A percentile compares a stretch with the other conserved stretches of the same genome.
Conservation (phyloP, 2,888 invertebrate species). For the Stomorhina lunata region DNA sequence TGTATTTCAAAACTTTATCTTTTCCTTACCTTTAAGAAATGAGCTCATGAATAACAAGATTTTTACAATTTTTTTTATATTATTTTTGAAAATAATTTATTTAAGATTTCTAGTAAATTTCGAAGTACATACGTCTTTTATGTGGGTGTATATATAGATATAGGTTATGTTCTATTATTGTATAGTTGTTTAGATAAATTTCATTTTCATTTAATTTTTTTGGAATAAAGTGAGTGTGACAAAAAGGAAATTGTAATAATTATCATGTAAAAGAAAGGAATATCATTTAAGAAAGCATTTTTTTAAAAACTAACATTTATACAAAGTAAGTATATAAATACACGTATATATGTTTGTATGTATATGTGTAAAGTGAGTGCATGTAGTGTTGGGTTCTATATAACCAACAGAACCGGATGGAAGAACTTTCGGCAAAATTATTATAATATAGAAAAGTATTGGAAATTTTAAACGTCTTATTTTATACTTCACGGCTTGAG, state of each 20-base stretch:
- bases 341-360: neutral
- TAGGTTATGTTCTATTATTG: constrained; percentile 23
- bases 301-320: constrained; percentile 33
- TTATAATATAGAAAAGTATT: no score
- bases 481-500: no score
- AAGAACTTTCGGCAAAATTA: no score
- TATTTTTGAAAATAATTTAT: constrained; percentile 57
- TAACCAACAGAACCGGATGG: no score
- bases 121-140: constrained; percentile 48
- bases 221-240: neutral
- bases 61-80: constrained; percentile 7
- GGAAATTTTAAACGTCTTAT: no score
- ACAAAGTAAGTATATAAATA: constrained; percentile 8
- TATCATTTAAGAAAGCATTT: constrained; percentile 6
- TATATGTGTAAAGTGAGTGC: neutral
- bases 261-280: neutral
- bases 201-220: neutral
- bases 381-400: no score
- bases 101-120: constrained; percentile 44
- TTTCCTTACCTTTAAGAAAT: no score
- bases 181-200: neutral
- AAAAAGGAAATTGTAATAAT: neutral
- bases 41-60: neutral
- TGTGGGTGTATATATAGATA: constrained; percentile 4
- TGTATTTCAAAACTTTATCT: no score